Conservation (phyloP, 2,113 vertebrate genomes). For the Hippocampus mohnikei region DNA sequence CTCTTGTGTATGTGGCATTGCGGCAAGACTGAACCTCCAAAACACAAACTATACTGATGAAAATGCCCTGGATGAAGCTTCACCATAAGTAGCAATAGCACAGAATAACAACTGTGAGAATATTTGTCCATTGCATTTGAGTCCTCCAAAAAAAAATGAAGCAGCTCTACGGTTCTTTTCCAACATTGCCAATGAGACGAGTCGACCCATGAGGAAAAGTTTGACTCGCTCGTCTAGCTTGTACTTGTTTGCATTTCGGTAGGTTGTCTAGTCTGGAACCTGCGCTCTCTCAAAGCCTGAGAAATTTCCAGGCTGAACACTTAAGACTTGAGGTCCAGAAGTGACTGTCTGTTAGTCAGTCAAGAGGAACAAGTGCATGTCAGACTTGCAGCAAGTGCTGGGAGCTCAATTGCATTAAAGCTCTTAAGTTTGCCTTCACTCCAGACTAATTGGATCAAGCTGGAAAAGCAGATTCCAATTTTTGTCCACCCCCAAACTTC, state of each 20-base stretch:
- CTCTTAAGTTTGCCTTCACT: constrained; percentile 69
- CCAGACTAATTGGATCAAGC: constrained; percentile 74
- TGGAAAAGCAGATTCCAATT: constrained; percentile 68
- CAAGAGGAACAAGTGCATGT: constrained; percentile 73
- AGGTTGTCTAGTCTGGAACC: constrained; percentile 14
- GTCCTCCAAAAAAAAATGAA: neutral
- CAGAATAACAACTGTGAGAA: neutral
- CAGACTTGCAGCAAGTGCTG: constrained; percentile 67
- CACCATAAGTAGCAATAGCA: neutral
- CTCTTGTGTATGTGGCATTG: too few relatives aligned
- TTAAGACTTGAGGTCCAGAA: constrained; percentile 66
- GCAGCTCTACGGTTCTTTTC: neutral
- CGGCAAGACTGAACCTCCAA: too few relatives aligned
- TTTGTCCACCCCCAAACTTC: constrained; percentile 18
- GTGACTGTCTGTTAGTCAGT: constrained; percentile 69
- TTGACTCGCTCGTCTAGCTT: constrained; percentile 21
- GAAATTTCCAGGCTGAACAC: constrained; percentile 65
- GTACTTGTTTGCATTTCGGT: constrained; percentile 22
- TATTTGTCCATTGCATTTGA: neutral
- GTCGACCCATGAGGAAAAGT: constrained; percentile 23
- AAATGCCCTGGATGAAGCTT: neutral
- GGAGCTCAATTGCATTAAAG: constrained; percentile 74
- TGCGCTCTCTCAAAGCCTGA: constrained; percentile 23
- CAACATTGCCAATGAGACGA: neutral
- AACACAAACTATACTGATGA: neutral